Percentiles rank a stretch among this genome's conserved stretches.
These are phyloP conservation scores for Zalophus californianus DNA, from an alignment of 2,797 vertebrate genomes.

Conservation along the genomic window DNA sequence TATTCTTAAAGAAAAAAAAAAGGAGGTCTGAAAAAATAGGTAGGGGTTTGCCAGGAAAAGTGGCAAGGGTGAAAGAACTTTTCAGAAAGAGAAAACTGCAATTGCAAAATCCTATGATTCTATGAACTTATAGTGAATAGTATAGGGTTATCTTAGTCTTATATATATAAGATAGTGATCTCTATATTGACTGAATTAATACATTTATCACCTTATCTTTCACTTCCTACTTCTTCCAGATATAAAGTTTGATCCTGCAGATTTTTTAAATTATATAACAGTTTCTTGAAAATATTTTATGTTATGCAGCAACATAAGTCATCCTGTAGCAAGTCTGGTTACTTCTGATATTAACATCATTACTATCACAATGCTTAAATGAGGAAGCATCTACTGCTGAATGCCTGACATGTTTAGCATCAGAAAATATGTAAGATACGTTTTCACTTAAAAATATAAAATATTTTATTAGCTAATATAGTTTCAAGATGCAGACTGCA, in stretches of 20 bases:
- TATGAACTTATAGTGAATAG: background rate
- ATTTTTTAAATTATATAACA: background rate
- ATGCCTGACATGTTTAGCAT: background rate
- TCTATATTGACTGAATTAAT: conserved; percentile 43
- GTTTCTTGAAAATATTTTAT: conserved; percentile 20
- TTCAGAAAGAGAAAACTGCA: background rate
- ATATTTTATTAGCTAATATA: background rate
- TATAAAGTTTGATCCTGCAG: background rate
- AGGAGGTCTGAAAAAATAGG: background rate
- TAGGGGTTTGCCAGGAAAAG: background rate
- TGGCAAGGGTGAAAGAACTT: background rate
- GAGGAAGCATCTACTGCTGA: background rate
- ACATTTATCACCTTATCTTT: background rate
- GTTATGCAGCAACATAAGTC: background rate
- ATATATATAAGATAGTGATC: background rate
- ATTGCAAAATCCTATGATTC: background rate
- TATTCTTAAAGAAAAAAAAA: background rate
- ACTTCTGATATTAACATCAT: background rate
- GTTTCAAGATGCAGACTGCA: background rate
- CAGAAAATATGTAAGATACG: background rate
- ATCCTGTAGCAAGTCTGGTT: background rate
- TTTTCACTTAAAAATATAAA: conserved; percentile 40
- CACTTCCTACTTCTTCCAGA: background rate
- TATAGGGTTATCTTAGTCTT: background rate
- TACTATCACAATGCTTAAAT: background rate